phyloP scores from a whole-genome alignment of 2,113 vertebrate genomes.

The Cebidichthys violaceus region DNA sequence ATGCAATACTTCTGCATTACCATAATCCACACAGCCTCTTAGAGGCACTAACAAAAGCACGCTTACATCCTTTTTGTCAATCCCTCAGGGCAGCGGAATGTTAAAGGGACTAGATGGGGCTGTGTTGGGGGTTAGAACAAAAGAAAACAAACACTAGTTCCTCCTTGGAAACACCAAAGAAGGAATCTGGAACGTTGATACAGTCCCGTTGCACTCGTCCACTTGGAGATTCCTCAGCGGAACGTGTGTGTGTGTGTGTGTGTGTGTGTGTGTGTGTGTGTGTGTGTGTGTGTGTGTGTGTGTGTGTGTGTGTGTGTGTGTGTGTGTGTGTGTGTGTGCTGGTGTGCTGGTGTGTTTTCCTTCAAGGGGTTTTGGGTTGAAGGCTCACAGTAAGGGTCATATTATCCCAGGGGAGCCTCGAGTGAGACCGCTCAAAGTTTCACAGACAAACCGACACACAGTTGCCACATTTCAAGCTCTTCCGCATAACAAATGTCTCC shows the following conservation, averaged over 20 bases:
- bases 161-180: slow-evolving; percentile 61
- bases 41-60: slow-evolving; percentile 47
- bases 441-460: slow-evolving; percentile 38
- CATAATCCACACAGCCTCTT: slow-evolving; percentile 53
- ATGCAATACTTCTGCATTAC: slow-evolving; percentile 38
- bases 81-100: slow-evolving; percentile 32
- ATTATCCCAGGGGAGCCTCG: slow-evolving; percentile 43
- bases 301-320: slow-evolving; percentile 8
- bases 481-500: slow-evolving; percentile 20
- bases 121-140: slow-evolving; percentile 31
- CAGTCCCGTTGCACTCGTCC: slow-evolving; percentile 27
- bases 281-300: neutral
- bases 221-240: slow-evolving; percentile 41
- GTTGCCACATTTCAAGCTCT: slow-evolving; percentile 40
- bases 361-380: slow-evolving; percentile 54
- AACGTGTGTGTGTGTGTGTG: slow-evolving; percentile 34
- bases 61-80: slow-evolving; percentile 42
- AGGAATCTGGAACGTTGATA: slow-evolving; percentile 54
- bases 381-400: slow-evolving; percentile 49
- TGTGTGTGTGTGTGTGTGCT: too few relatives aligned
- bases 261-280: too few relatives aligned
- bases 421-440: slow-evolving; percentile 49
- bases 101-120: slow-evolving; percentile 38
- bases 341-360: slow-evolving; percentile 38
- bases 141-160: slow-evolving; percentile 60